Evolutionary conservation across 2,888 invertebrate species (phyloP).

Genomic region (Ptychoptera albimana): DNA sequence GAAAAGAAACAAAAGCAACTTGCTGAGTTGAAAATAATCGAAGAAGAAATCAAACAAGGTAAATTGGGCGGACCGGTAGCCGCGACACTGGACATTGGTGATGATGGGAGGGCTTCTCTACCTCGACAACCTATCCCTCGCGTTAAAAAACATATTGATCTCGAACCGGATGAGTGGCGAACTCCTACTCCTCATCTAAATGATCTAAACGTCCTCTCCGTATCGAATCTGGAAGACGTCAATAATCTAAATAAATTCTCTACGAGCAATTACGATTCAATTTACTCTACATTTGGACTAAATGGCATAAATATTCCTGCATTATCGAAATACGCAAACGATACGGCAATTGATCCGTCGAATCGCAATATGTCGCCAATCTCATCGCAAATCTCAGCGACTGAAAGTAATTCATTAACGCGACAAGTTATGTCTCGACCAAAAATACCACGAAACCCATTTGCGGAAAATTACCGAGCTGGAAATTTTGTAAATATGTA

Average conservation of each 20-base stretch:
- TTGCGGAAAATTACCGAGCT: slow-evolving; percentile 10
- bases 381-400: slow-evolving; percentile 16
- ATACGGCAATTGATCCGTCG: slow-evolving; percentile 7
- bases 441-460: slow-evolving; percentile 14
- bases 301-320: slow-evolving; percentile 17
- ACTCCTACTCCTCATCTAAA: slow-evolving; percentile 28
- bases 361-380: slow-evolving; percentile 17
- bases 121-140: slow-evolving; percentile 51
- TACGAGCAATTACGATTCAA: slow-evolving; percentile 12
- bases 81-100: slow-evolving; percentile 34
- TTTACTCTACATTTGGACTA: slow-evolving; percentile 16
- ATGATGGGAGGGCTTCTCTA: slow-evolving; percentile 28
- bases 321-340: slow-evolving; percentile 12
- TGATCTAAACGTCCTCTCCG: slow-evolving; percentile 15
- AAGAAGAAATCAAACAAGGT: slow-evolving; percentile 76
- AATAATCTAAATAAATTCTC: slow-evolving; percentile 16
- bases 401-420: slow-evolving; percentile 19
- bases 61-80: slow-evolving; percentile 43
- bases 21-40: slow-evolving; percentile 63
- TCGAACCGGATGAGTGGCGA: slow-evolving; percentile 35
- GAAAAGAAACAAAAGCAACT: slow-evolving; percentile 80
- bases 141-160: slow-evolving; percentile 46
- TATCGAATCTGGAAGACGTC: slow-evolving; percentile 12
- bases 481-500: slow-evolving; percentile 5
- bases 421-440: slow-evolving; percentile 16